phyloP scores from a whole-genome alignment of 2,888 invertebrate genomes.

The Suillia variegata region DNA sequence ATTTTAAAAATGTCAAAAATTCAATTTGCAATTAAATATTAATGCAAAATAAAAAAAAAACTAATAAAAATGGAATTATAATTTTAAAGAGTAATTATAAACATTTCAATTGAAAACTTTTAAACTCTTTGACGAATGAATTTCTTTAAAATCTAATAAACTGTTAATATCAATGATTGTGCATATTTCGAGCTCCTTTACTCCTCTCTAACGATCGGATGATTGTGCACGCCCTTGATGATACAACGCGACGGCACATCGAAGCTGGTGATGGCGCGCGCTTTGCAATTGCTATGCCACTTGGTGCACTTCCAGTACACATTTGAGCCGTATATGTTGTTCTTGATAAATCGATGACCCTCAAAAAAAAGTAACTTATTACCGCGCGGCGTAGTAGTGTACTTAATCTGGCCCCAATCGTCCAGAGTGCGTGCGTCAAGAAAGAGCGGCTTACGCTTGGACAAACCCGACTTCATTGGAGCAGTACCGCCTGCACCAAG shows the following conservation, averaged over 20 bases:
- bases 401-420: conserved; percentile 41
- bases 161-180: too few relatives aligned
- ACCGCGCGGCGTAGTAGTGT: conserved; percentile 53
- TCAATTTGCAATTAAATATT: too few relatives aligned
- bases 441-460: conserved; percentile 23
- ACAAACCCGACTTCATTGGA: conserved; percentile 22
- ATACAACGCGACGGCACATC: conserved; percentile 45
- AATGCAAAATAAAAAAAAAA: neutral
- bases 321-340: conserved; percentile 58
- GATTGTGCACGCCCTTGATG: conserved; percentile 59
- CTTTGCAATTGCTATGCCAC: conserved; percentile 60
- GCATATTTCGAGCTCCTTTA: too few relatives aligned
- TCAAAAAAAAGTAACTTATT: conserved; percentile 56
- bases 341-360: conserved; percentile 59
- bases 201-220: conserved; percentile 34
- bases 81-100: too few relatives aligned
- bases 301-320: conserved; percentile 62
- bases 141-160: too few relatives aligned
- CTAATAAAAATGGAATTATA: neutral
- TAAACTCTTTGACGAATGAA: too few relatives aligned
- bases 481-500: neutral
- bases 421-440: conserved; percentile 30
- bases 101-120: neutral
- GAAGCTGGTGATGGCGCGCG: conserved; percentile 56
- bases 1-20: too few relatives aligned